These are phyloP conservation scores for Stegodyphus dumicola DNA, from an alignment of 1,140 invertebrate species.

Conservation along the genomic window DNA sequence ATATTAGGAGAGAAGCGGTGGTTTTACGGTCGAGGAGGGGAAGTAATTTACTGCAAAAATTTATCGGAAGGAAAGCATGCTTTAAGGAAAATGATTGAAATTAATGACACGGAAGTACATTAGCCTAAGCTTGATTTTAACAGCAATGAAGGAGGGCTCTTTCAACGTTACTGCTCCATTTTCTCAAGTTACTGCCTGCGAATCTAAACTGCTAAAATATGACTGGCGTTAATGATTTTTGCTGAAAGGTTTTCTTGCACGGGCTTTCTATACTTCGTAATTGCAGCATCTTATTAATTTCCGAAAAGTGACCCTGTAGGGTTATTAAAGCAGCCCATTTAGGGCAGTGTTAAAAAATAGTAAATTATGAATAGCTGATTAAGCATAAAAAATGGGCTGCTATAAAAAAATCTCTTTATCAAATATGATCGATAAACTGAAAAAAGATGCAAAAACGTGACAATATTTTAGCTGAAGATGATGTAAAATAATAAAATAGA, in stretches of 20 bases:
- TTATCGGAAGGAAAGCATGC: slow-evolving; percentile 23
- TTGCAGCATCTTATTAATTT: slow-evolving; percentile 52
- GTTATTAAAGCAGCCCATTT: too few relatives aligned
- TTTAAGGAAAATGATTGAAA: slow-evolving; percentile 49
- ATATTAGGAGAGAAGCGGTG: background rate
- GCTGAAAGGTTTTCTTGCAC: slow-evolving; percentile 13
- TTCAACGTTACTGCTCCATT: slow-evolving; percentile 47
- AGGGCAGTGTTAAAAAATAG: too few relatives aligned
- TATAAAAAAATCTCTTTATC: too few relatives aligned
- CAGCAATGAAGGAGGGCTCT: background rate
- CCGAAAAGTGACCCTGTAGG: slow-evolving; percentile 2
- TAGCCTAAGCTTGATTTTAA: slow-evolving; percentile 17
- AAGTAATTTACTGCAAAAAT: slow-evolving; percentile 56
- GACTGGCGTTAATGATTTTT: slow-evolving; percentile 52
- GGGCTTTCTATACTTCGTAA: slow-evolving; percentile 23
- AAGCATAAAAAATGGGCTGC: too few relatives aligned
- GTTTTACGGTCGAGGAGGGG: slow-evolving; percentile 1
- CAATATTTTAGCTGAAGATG: too few relatives aligned
- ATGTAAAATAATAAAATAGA: too few relatives aligned
- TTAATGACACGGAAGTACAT: slow-evolving; percentile 54
- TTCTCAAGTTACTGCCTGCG: slow-evolving; percentile 37
- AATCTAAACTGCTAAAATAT: slow-evolving; percentile 53
- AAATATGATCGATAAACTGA: too few relatives aligned
- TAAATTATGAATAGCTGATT: too few relatives aligned
- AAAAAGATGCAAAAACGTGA: too few relatives aligned